Conservation (phyloP, 2,797 vertebrate species). For the Epinephelus malabaricus region DNA sequence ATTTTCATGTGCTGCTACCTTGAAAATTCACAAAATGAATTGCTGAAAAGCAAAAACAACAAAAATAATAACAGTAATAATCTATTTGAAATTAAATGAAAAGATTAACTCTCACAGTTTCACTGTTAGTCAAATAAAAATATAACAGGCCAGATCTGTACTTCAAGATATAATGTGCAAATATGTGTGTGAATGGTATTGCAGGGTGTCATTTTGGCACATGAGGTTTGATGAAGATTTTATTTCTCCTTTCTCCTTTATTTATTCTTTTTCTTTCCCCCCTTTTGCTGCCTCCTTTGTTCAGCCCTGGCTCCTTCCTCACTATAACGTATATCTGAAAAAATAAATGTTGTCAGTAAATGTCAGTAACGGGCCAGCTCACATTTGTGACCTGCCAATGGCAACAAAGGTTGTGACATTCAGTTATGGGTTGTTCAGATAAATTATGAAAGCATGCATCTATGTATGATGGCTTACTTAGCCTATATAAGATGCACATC, state of each 20-base stretch:
- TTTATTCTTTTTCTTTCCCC: not conserved
- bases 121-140: not conserved
- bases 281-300: not conserved
- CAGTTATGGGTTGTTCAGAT: not conserved
- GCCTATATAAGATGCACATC: not conserved
- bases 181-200: not conserved
- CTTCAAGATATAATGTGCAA: not conserved
- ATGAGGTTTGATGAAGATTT: not conserved
- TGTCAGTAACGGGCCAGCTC: not conserved
- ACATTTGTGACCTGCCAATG: not conserved
- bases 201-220: not conserved
- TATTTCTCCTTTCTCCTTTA: not conserved
- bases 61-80: not conserved
- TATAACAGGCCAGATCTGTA: not conserved
- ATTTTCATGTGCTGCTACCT: not conserved
- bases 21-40: not conserved
- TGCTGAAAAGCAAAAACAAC: not conserved
- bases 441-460: not conserved
- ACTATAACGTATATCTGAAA: not conserved
- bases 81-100: not conserved
- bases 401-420: not conserved
- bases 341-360: slow-evolving; percentile 5
- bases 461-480: not conserved
- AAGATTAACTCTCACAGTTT: not conserved
- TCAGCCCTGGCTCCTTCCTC: not conserved